Base-by-base conservation (phyloP, 1,140 invertebrate genomes). In the Tetragonula clypearis region DNA sequence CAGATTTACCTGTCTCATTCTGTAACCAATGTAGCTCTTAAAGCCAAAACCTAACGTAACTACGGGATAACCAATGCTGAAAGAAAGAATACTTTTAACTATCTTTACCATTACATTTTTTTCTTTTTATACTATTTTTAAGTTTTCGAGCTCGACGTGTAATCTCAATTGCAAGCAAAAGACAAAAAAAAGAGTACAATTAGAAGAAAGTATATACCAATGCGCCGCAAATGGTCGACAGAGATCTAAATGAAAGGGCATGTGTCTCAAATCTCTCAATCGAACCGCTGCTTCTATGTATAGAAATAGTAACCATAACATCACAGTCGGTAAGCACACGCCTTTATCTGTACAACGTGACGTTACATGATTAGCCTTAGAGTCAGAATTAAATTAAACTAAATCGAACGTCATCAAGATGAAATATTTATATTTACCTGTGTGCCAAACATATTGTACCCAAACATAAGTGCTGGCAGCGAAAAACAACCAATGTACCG, bases 371-470 rank as follows among this genome's bases (percentile, higher is more conserved):
- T n/a, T n/a, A n/a, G n/a, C n/a, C n/a, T n/a, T n/a, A n/a, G n/a
- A n/a, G n/a, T n/a, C n/a, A n/a, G n/a, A n/a, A n/a, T n/a, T n/a
- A n/a, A n/a, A n/a, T n/a, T n/a, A n/a, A n/a, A n/a, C n/a, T n/a
- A n/a, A n/a, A n/a, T n/a, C n/a, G n/a, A n/a, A 49, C 3, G 19
- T 60, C 11, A 8, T 56, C 11, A 60, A 49, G 26, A 56, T 77
- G 30, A 35, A 62, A 35, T 17, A 8, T 78, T 79, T 58, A 66
- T 65, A 96, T 94, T 95, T 95, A 98, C 98, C 98, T 97, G 98
- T 99, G 95, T 99, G 98, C 98, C 99, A 99, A 87, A 99, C 98
- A 95, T 99, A 99, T 95, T 99, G 99, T 91, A 99, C 98, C 99
- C 99, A 99, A 83, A 99, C 98, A 95, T 99, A 99, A 90, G 98